Base-by-base conservation (phyloP, 1,140 invertebrate species). In the Hyles euphorbiae region DNA sequence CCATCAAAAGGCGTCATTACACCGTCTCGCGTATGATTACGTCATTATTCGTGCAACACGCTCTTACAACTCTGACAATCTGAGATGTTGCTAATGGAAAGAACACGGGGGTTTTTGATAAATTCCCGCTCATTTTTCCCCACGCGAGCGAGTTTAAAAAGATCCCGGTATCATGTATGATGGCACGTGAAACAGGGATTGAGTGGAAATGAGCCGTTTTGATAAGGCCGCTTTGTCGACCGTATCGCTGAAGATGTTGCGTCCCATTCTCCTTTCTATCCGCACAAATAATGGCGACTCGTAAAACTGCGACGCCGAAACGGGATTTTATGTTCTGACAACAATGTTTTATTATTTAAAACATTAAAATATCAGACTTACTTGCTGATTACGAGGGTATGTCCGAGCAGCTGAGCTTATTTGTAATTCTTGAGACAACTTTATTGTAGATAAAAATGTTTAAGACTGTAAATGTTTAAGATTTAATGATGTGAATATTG, bases 31-130 rank as follows among this genome's bases (percentile, higher is more conserved):
- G 74, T 76, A 83, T 81, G 22, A 87, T 84, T 78, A 73, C 78
- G 70, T 78, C 83, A 81, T 85, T 86, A 87, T 78, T 72, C 72
- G 61, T 63, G 69, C 76, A 76, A 76, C 72, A 67, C 65, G 61
- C 63, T 53, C 61, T 73, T 67, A 68, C 60, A 74, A 72, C 70
- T 71, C 69, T 61, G 65, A 80, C 83, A 85, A 84, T 84, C 80
- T 78, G 78, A 83, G 76, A 81, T 75, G 81, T 62, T 73, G 74
- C 76, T 83, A 88, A 88, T 83, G 81, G 75, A 76, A 76, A 79
- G 78, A 78, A 79, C 77, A 75, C 72, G 75, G 70, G 73, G 71
- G 73, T 76, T 75, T 40, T 81, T 83, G 75, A 83, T 78, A 81
- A 74, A 76, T 76, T 61, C 57, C 55, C 49, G 60, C 65, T 69